Conservation (phyloP, 2,113 vertebrate species). For the Nerophis ophidion region DNA sequence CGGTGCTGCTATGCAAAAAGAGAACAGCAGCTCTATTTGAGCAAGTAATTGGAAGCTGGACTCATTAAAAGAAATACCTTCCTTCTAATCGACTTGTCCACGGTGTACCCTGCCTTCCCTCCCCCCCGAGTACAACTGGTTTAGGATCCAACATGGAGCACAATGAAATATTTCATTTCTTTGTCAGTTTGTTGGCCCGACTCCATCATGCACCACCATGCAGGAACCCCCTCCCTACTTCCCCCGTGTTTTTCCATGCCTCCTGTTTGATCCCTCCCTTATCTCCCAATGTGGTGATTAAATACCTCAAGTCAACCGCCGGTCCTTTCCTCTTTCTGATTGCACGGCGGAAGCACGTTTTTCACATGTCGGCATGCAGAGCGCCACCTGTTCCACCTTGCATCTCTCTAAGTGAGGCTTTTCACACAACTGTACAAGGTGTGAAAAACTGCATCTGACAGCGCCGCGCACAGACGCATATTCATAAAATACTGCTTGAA, state of each 20-base stretch:
- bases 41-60: no score
- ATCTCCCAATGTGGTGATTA: constrained; percentile 63
- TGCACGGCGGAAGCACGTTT: constrained; percentile 67
- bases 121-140: no score
- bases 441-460: constrained; percentile 33
- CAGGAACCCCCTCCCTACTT: no score
- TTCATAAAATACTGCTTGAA: constrained; percentile 57
- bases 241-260: constrained; percentile 44
- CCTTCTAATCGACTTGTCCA: no score
- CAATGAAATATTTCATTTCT: neutral
- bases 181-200: constrained; percentile 31
- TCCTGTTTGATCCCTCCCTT: constrained; percentile 60
- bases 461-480: constrained; percentile 59
- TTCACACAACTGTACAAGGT: constrained; percentile 34
- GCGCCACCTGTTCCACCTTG: constrained; percentile 67
- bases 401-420: neutral
- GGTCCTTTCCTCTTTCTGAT: constrained; percentile 59
- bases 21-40: no score
- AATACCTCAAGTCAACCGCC: constrained; percentile 61
- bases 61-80: no score
- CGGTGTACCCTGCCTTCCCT: no score
- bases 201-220: constrained; percentile 17
- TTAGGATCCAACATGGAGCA: constrained; percentile 5
- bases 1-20: no score
- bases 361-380: constrained; percentile 63